These are phyloP conservation scores for Mantis religiosa DNA, from an alignment of 2,888 invertebrate species.

Conservation along the genomic window DNA sequence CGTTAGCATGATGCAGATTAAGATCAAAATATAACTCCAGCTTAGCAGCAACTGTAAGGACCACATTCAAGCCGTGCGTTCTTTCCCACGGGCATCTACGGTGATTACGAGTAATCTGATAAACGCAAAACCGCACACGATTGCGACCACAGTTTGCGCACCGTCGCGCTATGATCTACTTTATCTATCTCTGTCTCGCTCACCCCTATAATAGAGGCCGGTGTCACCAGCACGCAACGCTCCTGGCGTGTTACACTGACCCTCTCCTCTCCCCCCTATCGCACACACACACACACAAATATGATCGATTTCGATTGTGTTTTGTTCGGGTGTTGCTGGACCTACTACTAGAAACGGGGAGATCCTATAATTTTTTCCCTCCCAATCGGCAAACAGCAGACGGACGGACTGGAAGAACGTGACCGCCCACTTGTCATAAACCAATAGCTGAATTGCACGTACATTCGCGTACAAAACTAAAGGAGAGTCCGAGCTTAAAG, in stretches of 20 bases:
- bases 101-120: not conserved
- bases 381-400: not conserved
- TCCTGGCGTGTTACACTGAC: not conserved
- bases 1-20: not conserved
- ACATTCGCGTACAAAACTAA: not conserved
- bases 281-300: slow-evolving; percentile 6
- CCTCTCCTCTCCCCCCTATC: not conserved
- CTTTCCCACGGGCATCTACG: not conserved
- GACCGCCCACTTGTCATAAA: slow-evolving; percentile 10
- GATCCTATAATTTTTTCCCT: not conserved
- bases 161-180: not conserved
- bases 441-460: not conserved
- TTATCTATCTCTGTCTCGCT: not conserved
- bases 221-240: slow-evolving; percentile 14
- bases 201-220: slow-evolving; percentile 14
- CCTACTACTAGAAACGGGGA: not conserved
- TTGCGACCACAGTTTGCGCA: not conserved
- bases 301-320: slow-evolving; percentile 26
- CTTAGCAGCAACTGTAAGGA: not conserved
- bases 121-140: not conserved
- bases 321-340: slow-evolving; percentile 10
- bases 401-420: not conserved
- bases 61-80: not conserved
- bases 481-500: not conserved
- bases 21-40: not conserved